Evolutionary conservation across 2,888 invertebrate genomes (phyloP).

Genomic region (Drosophila paracracens): DNA sequence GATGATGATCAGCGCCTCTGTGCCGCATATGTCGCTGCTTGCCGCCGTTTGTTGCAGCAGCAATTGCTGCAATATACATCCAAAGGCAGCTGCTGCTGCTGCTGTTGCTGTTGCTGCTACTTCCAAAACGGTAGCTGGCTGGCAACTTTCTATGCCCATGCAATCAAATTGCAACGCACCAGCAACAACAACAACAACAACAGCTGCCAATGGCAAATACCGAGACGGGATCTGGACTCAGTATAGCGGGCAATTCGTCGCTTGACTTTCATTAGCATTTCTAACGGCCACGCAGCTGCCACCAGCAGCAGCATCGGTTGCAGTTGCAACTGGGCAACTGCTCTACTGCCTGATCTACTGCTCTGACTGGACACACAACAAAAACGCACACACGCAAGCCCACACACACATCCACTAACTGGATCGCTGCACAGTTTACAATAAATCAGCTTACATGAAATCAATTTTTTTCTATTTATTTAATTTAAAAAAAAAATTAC

Average conservation of each 20-base stretch:
- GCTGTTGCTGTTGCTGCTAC: conserved; percentile 35
- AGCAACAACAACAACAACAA: conserved; percentile 30
- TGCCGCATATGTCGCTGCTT: conserved; percentile 64
- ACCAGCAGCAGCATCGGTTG: conserved; percentile 60
- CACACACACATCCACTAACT: conserved; percentile 22
- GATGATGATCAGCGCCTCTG: conserved; percentile 35
- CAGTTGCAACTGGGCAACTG: conserved; percentile 49
- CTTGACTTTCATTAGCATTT: conserved; percentile 80
- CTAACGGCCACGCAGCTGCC: conserved; percentile 81
- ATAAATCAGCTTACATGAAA: not conserved
- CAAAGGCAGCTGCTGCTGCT: conserved; percentile 30
- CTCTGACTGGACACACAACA: conserved; percentile 37
- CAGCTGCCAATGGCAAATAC: conserved; percentile 54
- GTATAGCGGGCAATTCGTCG: conserved; percentile 40
- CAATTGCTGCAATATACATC: conserved; percentile 22
- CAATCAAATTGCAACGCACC: conserved; percentile 76
- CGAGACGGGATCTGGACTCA: conserved; percentile 36
- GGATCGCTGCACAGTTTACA: conserved; percentile 50
- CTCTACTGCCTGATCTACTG: conserved; percentile 49
- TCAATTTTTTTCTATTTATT: not conserved
- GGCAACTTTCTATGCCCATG: conserved; percentile 78
- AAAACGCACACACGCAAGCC: conserved; percentile 5
- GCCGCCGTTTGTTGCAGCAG: conserved; percentile 19
- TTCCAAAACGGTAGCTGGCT: conserved; percentile 71
- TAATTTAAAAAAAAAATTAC: not conserved